Base-by-base conservation (phyloP, 2,797 vertebrate species). In the Pipistrellus kuhlii region DNA sequence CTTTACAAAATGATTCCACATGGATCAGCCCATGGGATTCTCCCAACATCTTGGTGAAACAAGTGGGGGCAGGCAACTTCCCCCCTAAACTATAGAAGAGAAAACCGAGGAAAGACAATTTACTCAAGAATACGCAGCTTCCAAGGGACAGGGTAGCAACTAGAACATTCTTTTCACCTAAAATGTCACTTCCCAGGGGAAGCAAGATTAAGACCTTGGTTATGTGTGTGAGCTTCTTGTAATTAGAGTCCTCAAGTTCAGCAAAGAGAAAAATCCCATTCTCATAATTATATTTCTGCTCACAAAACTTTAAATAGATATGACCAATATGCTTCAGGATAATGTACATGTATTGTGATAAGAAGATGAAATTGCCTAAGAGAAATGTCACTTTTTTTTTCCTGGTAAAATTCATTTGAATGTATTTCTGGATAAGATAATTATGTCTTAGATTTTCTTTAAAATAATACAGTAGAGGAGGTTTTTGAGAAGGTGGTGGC, bases 381-480 rank as follows among this genome's bases (percentile, higher is more conserved):
- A 82, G 12, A 85, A 85, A 71, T 77, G 4, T 3, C 53, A 71
- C 8, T 86, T 92, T 85, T 73, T 85, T 77, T 46, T 46, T 87
- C 73, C 84, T 66, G 62, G 66, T 82, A 88, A 71, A 57, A 77
- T 30, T 72, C 2, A 38, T 10, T 75, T 1, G 18, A 35, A 81
- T 92, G 53, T 91, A 55, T 77, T 88, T 76, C 55, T 30, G 48
- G 10, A 7, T 76, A 18, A 90, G 71, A 44, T 85, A 30, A 66
- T 57, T 44, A 75, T 83, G 44, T n/a, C 53, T 88, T 25, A 41
- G 9, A 21, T 83, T 83, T 72, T 48, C n/a, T 96, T 77, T 82
- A 68, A 95, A 93, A 86, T 68, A 35, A 41, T 23, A 53, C 4
- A 32, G 7, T 83, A 73, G 64, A 86, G 41, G 64, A 86, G 41